Percentiles rank a stretch among this genome's conserved stretches.
These are phyloP conservation scores for Cryptotis parvus DNA, from an alignment of 2,113 vertebrate species.

Conservation along the genomic window DNA sequence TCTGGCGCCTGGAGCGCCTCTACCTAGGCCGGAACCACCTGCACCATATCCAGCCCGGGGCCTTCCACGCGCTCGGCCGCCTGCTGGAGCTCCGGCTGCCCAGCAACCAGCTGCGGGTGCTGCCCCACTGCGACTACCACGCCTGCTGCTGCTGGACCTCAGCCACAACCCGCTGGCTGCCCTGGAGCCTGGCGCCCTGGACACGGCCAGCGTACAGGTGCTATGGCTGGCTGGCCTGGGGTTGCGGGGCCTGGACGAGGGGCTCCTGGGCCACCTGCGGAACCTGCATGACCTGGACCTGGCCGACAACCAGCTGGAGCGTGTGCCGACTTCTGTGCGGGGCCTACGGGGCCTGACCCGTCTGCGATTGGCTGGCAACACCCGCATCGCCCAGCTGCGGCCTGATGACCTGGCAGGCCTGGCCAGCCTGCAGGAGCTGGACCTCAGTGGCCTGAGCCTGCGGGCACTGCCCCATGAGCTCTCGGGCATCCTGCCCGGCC, in stretches of 20 bases:
- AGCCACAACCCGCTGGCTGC: constrained; percentile 91
- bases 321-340: constrained; percentile 86
- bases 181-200: constrained; percentile 88
- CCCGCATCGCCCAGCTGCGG: constrained; percentile 90
- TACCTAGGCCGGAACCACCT: constrained; percentile 95
- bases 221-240: constrained; percentile 93
- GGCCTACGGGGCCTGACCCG: constrained; percentile 89
- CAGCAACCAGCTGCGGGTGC: constrained; percentile 90
- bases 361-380: constrained; percentile 93
- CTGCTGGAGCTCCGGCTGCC: constrained; percentile 97
- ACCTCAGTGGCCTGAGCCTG: constrained; percentile 95
- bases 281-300: constrained; percentile 96
- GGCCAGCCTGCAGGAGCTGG: constrained; percentile 91
- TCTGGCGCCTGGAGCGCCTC: constrained; percentile 93
- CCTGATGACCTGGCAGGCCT: constrained; percentile 90
- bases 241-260: constrained; percentile 88
- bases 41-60: constrained; percentile 91
- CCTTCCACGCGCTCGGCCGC: constrained; percentile 91
- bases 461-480: constrained; percentile 93
- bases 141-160: constrained; percentile 94
- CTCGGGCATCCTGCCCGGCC: constrained; percentile 89
- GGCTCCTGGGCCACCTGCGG: constrained; percentile 90
- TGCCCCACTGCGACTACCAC: constrained; percentile 92
- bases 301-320: constrained; percentile 93
- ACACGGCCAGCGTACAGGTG: constrained; percentile 91